Evolutionary conservation across 2,888 invertebrate species (phyloP).

Genomic region (Mechanitis messenoides): DNA sequence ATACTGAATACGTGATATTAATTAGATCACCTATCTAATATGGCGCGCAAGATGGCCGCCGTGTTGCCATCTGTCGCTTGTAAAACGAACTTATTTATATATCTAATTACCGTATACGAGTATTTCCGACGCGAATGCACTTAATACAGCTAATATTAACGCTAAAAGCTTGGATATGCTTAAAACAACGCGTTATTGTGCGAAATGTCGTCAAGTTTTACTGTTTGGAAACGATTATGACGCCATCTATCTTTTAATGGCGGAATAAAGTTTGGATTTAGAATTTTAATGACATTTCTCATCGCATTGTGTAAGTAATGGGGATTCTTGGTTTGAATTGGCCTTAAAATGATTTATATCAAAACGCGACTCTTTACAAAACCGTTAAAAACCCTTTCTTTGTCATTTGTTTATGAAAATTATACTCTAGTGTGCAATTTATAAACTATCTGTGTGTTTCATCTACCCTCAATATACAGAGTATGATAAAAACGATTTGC

Average conservation of each 20-base stretch:
- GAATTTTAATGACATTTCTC: constrained; percentile 4
- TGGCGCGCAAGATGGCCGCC: constrained; percentile 59
- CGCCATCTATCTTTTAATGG: constrained; percentile 45
- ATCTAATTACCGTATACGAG: constrained; percentile 67
- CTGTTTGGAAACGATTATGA: constrained; percentile 39
- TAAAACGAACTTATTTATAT: constrained; percentile 72
- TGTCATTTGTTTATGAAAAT: background rate
- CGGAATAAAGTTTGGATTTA: constrained; percentile 21
- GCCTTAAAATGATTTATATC: background rate
- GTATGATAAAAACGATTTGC: constrained; percentile 21
- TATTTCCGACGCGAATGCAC: constrained; percentile 65
- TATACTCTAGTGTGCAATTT: background rate
- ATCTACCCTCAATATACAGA: constrained; percentile 8
- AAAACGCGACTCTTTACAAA: too few species aligned
- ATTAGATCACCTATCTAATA: constrained; percentile 69
- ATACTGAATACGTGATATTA: constrained; percentile 40
- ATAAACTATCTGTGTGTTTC: background rate
- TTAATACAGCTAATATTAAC: constrained; percentile 67
- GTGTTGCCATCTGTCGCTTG: constrained; percentile 69
- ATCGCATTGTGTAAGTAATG: constrained; percentile 3
- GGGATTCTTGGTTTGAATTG: background rate
- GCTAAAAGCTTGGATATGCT: constrained; percentile 59
- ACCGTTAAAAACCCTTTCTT: background rate
- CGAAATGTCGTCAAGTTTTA: constrained; percentile 59
- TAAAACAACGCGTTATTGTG: constrained; percentile 58